phyloP scores from a whole-genome alignment of 2,888 invertebrate genomes.

The Drosophila monieri region DNA sequence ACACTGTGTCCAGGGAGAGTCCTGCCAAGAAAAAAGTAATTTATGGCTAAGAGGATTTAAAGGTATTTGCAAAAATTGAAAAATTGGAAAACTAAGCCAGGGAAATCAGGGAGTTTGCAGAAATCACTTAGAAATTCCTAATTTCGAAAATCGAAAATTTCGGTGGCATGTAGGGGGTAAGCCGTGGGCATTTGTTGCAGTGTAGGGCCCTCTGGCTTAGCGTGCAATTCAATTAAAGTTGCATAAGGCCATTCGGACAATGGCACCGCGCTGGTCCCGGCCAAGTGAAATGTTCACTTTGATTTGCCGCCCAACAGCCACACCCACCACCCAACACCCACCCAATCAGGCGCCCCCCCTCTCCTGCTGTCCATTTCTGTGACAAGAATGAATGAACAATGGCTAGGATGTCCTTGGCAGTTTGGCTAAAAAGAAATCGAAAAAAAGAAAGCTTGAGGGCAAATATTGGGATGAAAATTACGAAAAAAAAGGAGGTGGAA shows the following conservation, averaged over 20 bases:
- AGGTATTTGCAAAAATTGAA: neutral
- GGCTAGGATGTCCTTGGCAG: conserved; percentile 27
- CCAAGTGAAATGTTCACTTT: conserved; percentile 41
- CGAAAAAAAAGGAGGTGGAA: neutral
- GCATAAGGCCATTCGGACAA: conserved; percentile 65
- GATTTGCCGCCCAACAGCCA: conserved; percentile 21
- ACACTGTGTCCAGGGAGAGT: neutral
- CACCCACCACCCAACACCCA: conserved; percentile 2
- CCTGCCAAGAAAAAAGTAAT: conserved; percentile 5
- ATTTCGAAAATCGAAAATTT: too few species aligned
- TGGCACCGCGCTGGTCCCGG: conserved; percentile 40
- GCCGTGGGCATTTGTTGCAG: neutral
- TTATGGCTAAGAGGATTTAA: conserved; percentile 16
- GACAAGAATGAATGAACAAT: conserved; percentile 43
- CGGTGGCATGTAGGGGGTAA: too few species aligned
- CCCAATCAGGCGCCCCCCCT: too few species aligned
- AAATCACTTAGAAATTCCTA: too few species aligned
- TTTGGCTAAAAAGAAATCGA: neutral
- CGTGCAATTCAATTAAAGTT: conserved; percentile 75
- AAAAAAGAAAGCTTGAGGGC: neutral
- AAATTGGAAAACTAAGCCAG: neutral
- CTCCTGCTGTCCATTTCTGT: conserved; percentile 14
- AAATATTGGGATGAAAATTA: conserved; percentile 31
- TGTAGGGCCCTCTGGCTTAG: conserved; percentile 51
- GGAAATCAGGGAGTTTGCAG: too few species aligned